These are phyloP conservation scores for Idris sp. DNA, from an alignment of 1,140 invertebrate genomes.

Conservation along the genomic window DNA sequence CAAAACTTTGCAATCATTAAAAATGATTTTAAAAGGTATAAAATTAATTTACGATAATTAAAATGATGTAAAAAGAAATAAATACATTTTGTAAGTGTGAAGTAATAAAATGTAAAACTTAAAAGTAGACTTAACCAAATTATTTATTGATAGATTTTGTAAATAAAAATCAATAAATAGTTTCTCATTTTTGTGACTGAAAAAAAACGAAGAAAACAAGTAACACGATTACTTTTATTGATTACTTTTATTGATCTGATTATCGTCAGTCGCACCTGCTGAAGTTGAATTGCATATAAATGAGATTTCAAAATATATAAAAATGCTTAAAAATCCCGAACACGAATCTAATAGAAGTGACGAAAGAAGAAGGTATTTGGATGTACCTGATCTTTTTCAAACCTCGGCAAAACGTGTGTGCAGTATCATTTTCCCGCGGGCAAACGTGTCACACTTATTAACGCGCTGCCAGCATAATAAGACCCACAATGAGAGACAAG, in stretches of 20 bases:
- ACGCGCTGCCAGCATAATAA: conserved; percentile 53
- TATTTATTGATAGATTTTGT: too few species aligned
- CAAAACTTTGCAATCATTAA: conserved; percentile 17
- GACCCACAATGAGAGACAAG: conserved; percentile 31
- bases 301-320: conserved; percentile 8
- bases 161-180: too few species aligned
- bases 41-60: conserved; percentile 26
- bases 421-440: conserved; percentile 47
- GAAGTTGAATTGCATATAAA: conserved; percentile 27
- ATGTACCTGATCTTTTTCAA: conserved; percentile 34
- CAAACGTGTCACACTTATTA: conserved; percentile 54
- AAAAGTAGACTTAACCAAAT: conserved; percentile 3
- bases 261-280: background rate
- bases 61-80: too few species aligned
- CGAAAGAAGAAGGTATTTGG: conserved; percentile 39
- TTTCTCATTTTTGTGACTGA: too few species aligned
- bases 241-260: conserved; percentile 2
- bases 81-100: too few species aligned
- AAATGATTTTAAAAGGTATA: conserved; percentile 4
- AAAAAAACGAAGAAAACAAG: too few species aligned
- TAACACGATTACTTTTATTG: background rate
- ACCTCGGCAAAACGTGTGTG: conserved; percentile 19
- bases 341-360: conserved; percentile 38
- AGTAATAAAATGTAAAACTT: too few species aligned
- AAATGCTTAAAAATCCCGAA: conserved; percentile 40